phyloP scores from a whole-genome alignment of 2,888 invertebrate species.

The Malacosoma neustria region DNA sequence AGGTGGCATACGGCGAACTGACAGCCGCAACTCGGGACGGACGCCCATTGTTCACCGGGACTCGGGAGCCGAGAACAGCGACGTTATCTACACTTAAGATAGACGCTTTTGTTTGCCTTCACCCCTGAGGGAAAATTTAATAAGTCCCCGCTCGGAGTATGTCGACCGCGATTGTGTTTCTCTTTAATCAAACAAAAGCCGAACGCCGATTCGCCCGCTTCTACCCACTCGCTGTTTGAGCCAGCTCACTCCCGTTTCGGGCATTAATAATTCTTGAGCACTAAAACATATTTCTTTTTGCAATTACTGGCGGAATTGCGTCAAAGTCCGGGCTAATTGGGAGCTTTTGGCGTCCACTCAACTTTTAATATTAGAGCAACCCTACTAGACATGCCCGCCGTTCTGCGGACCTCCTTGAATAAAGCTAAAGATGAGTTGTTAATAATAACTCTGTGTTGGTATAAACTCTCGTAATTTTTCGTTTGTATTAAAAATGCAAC shows the following conservation, averaged over 20 bases:
- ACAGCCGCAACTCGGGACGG: slow-evolving; percentile 34
- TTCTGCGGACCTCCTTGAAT: slow-evolving; percentile 24
- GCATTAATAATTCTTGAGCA: slow-evolving; percentile 50
- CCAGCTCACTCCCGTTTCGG: slow-evolving; percentile 21
- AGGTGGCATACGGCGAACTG: slow-evolving; percentile 38
- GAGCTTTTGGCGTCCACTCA: slow-evolving; percentile 57
- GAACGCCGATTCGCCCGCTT: slow-evolving; percentile 27
- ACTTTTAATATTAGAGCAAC: slow-evolving; percentile 48
- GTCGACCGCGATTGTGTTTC: slow-evolving; percentile 49
- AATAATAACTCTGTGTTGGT: slow-evolving; percentile 40
- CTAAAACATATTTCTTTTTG: slow-evolving; percentile 60
- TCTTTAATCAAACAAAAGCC: slow-evolving; percentile 51
- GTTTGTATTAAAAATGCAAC: slow-evolving; percentile 30
- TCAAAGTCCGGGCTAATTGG: slow-evolving; percentile 67
- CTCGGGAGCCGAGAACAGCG: slow-evolving; percentile 37
- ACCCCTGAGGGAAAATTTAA: slow-evolving; percentile 56
- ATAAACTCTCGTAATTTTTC: slow-evolving; percentile 30
- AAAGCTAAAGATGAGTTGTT: slow-evolving; percentile 29
- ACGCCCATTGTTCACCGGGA: slow-evolving; percentile 35
- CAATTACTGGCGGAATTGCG: slow-evolving; percentile 48
- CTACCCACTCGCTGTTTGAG: slow-evolving; percentile 14
- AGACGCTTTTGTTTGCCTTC: slow-evolving; percentile 55
- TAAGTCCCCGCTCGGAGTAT: slow-evolving; percentile 46
- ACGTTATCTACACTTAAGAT: slow-evolving; percentile 60
- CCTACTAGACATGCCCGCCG: slow-evolving; percentile 14